Evolutionary conservation across 1,140 invertebrate species (phyloP), one percentile per base, ranked within the genome.

Genomic region (Bicyclus anynana): DNA sequence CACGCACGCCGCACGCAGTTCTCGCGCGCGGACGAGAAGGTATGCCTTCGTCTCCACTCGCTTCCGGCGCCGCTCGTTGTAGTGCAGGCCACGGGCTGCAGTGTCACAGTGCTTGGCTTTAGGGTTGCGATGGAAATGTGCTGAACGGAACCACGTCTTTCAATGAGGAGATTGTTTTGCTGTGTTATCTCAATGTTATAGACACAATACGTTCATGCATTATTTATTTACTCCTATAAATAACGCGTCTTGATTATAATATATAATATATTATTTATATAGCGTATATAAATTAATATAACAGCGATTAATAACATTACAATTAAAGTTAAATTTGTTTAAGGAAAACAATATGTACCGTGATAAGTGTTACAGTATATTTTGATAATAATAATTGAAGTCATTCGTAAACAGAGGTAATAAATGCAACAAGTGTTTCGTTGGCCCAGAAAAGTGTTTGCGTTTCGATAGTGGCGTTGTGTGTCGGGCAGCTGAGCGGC

Each of bases 1-100:
- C 84, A 85, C 82, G 82, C 81, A 84, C 81, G 65, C 84, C 82
- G 81, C 80, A 87, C 82, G 82, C 82, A 87, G 84, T 83, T 85
- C 82, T 84, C 82, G 84, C 81, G 82, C 79, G 77, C 82, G 77
- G 77, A 71, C 80, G 80, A 84, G 77, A 85, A 87, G 84, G 84
- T 87, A 85, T 76, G 76, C 81, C 66, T 58, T 64, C 67, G 65
- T 72, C 69, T 74, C 70, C 74, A 79, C 66, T 75, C 65, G 77
- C 75, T 87, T 87, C 84, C 84, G 84, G 84, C 79, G 73, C 74
- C 74, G 75, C 72, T 76, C 74, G n/a, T n/a, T n/a, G n/a, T n/a
- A n/a, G n/a, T n/a, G n/a, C n/a, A n/a, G n/a, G n/a, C n/a, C n/a
- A n/a, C n/a, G n/a, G n/a, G n/a, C n/a, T n/a, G n/a, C n/a, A n/a